Conservation (phyloP, 1,140 invertebrate species). For the Trichonephila inaurata region DNA sequence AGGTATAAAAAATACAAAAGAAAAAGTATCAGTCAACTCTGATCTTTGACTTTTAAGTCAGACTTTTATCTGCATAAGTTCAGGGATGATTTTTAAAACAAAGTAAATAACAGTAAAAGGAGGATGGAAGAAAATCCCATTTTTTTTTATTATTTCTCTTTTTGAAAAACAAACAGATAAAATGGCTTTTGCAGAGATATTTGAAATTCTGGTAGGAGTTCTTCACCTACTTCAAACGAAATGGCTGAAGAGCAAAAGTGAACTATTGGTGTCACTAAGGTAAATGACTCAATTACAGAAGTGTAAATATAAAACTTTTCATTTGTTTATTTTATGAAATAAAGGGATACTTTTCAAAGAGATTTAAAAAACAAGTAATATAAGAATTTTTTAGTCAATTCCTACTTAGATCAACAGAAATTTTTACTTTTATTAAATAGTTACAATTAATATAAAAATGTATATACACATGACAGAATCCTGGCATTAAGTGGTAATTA, state of each 20-base stretch:
- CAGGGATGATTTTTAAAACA: too few relatives aligned
- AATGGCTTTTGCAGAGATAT: background rate
- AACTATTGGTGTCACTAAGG: background rate
- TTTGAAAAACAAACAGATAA: background rate
- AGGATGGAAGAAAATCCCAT: too few relatives aligned
- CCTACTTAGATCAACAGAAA: too few relatives aligned
- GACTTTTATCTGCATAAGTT: too few relatives aligned
- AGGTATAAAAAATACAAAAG: background rate
- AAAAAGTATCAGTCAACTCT: background rate
- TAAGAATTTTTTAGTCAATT: too few relatives aligned
- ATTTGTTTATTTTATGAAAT: background rate
- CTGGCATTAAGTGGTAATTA: too few relatives aligned
- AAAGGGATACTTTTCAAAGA: background rate
- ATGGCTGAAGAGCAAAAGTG: background rate
- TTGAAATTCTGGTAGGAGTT: background rate
- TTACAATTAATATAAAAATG: too few relatives aligned
- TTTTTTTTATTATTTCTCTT: background rate
- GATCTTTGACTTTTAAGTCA: background rate
- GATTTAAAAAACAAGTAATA: background rate
- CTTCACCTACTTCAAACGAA: background rate
- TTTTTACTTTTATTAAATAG: too few relatives aligned
- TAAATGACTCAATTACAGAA: conserved; percentile 18
- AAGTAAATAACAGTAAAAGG: too few relatives aligned
- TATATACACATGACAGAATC: too few relatives aligned
- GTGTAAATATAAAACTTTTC: background rate